A percentile compares a stretch with the other conserved stretches of the same genome.
phyloP scores from a whole-genome alignment of 2,888 invertebrate species.

The Choreutis nemorana region DNA sequence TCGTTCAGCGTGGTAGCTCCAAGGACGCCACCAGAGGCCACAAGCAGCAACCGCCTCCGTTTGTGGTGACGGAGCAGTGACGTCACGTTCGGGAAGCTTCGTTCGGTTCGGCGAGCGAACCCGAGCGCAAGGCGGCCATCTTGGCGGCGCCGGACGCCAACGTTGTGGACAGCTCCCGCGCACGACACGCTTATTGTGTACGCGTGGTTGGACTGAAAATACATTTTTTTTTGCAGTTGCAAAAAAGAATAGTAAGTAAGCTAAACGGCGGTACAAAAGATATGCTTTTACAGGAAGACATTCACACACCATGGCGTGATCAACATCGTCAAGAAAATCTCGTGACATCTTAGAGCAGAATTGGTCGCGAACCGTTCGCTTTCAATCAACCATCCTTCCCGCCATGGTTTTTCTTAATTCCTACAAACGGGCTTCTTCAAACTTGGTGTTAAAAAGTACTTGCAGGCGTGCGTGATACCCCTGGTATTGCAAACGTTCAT shows the following conservation, averaged over 20 bases:
- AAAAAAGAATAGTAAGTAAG: neutral
- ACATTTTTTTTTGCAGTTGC: too few relatives aligned
- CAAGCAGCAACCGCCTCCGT: constrained; percentile 58
- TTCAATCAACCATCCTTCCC: too few relatives aligned
- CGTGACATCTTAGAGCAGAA: too few relatives aligned
- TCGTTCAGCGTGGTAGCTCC: constrained; percentile 59
- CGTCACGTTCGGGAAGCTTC: constrained; percentile 56
- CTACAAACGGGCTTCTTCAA: too few relatives aligned
- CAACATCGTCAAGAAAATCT: too few relatives aligned
- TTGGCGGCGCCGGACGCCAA: constrained; percentile 58
- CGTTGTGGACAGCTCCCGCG: constrained; percentile 59
- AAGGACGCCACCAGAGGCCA: constrained; percentile 51
- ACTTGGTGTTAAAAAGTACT: too few relatives aligned
- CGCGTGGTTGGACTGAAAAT: constrained; percentile 43
- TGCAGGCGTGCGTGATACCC: too few relatives aligned
- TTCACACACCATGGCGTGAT: too few relatives aligned
- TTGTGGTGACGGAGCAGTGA: constrained; percentile 63
- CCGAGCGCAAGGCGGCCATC: constrained; percentile 66
- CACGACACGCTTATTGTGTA: constrained; percentile 66
- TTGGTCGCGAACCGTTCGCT: too few relatives aligned
- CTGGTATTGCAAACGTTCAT: too few relatives aligned
- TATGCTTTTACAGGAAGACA: neutral
- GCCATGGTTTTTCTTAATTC: too few relatives aligned
- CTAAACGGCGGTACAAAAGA: neutral
- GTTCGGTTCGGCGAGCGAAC: constrained; percentile 57